Evolutionary conservation across 2,888 invertebrate species (phyloP), one percentile per base, ranked within the genome.

Genomic region (Amiota communis): DNA sequence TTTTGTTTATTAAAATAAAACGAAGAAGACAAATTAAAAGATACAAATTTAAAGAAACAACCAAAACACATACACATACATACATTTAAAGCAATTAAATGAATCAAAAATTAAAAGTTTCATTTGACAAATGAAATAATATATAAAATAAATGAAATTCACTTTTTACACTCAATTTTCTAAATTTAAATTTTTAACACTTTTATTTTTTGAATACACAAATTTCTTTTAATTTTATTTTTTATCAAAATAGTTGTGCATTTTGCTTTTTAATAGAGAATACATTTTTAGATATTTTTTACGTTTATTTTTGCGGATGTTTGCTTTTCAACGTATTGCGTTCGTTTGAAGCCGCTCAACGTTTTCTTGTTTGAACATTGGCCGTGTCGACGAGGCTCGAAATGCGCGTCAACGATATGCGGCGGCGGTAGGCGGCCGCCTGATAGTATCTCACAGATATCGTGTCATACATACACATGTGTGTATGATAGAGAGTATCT

Each of bases 321-420:
- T 89, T 88, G 88, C 90, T 87, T 89, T 89, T 85, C 90, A 87
- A 90, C 90, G 90, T 89, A 89, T 90, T 89, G 88, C 87, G 88
- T 89, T 88, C 89, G 89, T 90, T 89, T 90, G 90, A 90, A 87
- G 85, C 85, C 81, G 84, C 82, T 84, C 83, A 79, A 82, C 83
- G 82, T 84, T 83, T 86, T 86, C 86, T 85, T 84, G 80, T 83
- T 82, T 80, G 82, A 82, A 79, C 78, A 76, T 76, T 77, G 81
- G 36, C 59, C 71, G 75, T 74, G 76, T 74, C 78, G 74, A 77
- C 78, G 74, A 77, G 77, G 61, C 72, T 6, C 74, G 71, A 56
- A 36, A 36, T 6, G 36, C 36, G 8, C 36, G 73, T 74, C 47
- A 65, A 36, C 36, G 56, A 51, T 47, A 73, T 36, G 70, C 71